phyloP scores from a whole-genome alignment of 2,888 invertebrate species.

The Cepaea hortensis region DNA sequence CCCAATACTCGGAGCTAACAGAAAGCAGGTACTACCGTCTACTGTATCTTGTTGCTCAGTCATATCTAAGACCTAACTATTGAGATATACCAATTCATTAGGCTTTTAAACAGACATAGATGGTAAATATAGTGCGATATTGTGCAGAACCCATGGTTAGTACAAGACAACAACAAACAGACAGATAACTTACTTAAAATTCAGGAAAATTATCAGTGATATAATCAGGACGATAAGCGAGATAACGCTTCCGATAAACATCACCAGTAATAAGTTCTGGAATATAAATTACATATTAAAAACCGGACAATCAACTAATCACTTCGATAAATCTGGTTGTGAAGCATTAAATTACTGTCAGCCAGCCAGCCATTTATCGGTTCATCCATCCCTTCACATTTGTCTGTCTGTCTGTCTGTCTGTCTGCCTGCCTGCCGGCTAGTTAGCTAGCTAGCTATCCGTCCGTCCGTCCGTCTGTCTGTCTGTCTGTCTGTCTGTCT shows the following conservation, averaged over 20 bases:
- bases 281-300: background rate
- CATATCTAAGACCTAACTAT: too few relatives aligned
- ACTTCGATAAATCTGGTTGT: too few relatives aligned
- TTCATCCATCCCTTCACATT: background rate
- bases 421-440: conserved; percentile 13
- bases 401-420: conserved; percentile 27
- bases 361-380: background rate
- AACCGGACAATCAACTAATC: too few relatives aligned
- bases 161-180: background rate
- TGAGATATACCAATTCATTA: too few relatives aligned
- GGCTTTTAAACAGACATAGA: too few relatives aligned
- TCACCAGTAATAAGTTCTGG: conserved; percentile 7
- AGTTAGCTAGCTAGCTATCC: background rate
- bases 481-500: background rate
- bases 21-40: too few relatives aligned
- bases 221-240: conserved; percentile 37
- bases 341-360: too few relatives aligned
- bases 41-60: too few relatives aligned
- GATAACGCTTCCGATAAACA: conserved; percentile 31
- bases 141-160: too few relatives aligned
- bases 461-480: conserved; percentile 14
- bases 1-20: too few relatives aligned
- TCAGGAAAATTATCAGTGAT: conserved; percentile 23
- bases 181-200: conserved; percentile 30
- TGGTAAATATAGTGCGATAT: too few relatives aligned